Conservation (phyloP, 2,113 vertebrate species). For the Pelobates fuscus region DNA sequence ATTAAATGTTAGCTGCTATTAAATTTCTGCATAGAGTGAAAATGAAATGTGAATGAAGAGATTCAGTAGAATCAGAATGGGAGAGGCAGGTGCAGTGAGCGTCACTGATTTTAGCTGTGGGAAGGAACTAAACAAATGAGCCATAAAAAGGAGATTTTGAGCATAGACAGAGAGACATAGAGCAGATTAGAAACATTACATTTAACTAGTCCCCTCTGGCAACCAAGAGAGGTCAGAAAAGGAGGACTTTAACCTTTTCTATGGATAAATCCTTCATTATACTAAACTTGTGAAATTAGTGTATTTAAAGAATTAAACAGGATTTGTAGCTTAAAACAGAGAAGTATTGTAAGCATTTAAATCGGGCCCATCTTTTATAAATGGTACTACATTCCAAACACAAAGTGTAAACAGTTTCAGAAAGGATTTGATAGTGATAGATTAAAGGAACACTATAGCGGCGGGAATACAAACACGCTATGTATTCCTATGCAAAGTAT, state of each 20-base stretch:
- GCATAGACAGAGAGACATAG: neutral
- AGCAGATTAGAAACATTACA: neutral
- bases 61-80: too few relatives aligned
- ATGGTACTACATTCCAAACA: too few relatives aligned
- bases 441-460: too few relatives aligned
- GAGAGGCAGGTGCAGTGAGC: neutral
- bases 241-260: neutral
- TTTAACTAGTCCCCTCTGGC: neutral
- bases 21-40: too few relatives aligned
- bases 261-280: neutral
- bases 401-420: too few relatives aligned
- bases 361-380: too few relatives aligned
- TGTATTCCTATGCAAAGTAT: too few relatives aligned
- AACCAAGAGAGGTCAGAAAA: neutral
- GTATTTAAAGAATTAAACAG: neutral
- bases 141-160: constrained; percentile 8
- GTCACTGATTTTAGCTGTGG: constrained; percentile 7
- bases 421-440: too few relatives aligned
- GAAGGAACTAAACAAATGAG: constrained; percentile 23
- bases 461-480: too few relatives aligned
- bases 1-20: too few relatives aligned
- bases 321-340: neutral
- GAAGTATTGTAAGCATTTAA: too few relatives aligned
- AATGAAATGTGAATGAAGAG: too few relatives aligned
- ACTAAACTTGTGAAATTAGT: neutral